Base-by-base conservation (phyloP, 1,140 invertebrate genomes). In the Coelopa frigida region DNA sequence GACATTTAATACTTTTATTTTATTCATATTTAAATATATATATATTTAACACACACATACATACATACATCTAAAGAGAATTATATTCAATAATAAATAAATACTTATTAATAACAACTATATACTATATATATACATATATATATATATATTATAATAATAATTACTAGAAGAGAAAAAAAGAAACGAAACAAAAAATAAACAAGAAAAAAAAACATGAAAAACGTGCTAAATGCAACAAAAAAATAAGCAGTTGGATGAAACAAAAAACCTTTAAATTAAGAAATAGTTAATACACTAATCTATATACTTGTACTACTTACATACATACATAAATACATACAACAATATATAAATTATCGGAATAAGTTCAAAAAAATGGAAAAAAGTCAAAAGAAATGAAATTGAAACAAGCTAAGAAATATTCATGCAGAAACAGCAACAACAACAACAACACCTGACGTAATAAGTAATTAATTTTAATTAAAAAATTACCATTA, bases 401-500 rank as follows among this genome's bases (percentile, higher is more conserved):
- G 26, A 26, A 45, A 21, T 33, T 21, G n/a, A 29, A 29, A 29
- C 8, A 29, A 33, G 17, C 31, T n/a, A 14, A n/a, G 31, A 17
- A n/a, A 33, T n/a, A 33, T n/a, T 14, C n/a, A 17, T 33, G 31
- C 17, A 17, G n/a, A 33, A 14, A 14, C 31, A 17, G 31, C 17
- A 14, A 33, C 31, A 33, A 46, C 24, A 40, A 39, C 40, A 43
- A 35, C 26, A 49, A 46, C 18, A 14, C 14, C 17, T 18, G 24
- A 37, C 24, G 26, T 24, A 26, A n/a, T 38, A 27, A 22, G 20
- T 39, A 32, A 39, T 27, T 38, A 44, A 10, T 38, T 39, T 44
- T 37, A 35, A 49, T 49, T 41, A 27, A 46, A 45, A 51, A n/a
- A 44, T 48, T 47, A 50, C 48, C 50, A 51, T 53, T 52, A 38